phyloP scores from a whole-genome alignment of 2,797 vertebrate species.

The Gymnothorax javanicus region DNA sequence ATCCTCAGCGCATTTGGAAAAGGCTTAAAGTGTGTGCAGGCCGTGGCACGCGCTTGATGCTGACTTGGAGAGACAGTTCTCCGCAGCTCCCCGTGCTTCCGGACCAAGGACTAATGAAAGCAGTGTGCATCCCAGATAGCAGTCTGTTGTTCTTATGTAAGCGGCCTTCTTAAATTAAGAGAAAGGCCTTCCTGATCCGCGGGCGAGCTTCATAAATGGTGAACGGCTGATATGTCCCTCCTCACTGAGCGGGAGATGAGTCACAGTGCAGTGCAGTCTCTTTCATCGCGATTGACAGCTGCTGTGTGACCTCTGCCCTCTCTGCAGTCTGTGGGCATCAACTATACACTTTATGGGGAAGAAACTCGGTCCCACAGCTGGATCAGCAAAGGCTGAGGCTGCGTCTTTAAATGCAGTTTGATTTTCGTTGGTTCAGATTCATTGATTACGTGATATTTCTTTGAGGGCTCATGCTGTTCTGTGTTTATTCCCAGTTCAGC shows the following conservation, averaged over 20 bases:
- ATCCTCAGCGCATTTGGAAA: not conserved
- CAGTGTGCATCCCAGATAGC: not conserved
- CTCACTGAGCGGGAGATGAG: not conserved
- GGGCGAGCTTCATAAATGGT: not conserved
- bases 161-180: not conserved
- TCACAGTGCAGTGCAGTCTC: too few relatives aligned
- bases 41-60: constrained; percentile 5
- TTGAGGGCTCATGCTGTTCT: not conserved
- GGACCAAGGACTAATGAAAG: constrained; percentile 26
- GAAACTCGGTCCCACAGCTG: not conserved
- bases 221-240: not conserved
- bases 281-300: not conserved
- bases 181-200: not conserved
- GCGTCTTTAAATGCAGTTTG: not conserved
- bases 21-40: not conserved
- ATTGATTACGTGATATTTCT: constrained; percentile 23
- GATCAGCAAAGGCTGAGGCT: not conserved
- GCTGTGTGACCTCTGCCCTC: not conserved
- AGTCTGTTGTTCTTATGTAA: constrained; percentile 17
- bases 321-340: constrained; percentile 1
- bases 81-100: constrained; percentile 5
- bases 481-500: not conserved
- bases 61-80: constrained; percentile 28
- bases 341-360: not conserved
- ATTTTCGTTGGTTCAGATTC: not conserved